Conservation (phyloP, 2,888 invertebrate species). For the Orthosia cruda region DNA sequence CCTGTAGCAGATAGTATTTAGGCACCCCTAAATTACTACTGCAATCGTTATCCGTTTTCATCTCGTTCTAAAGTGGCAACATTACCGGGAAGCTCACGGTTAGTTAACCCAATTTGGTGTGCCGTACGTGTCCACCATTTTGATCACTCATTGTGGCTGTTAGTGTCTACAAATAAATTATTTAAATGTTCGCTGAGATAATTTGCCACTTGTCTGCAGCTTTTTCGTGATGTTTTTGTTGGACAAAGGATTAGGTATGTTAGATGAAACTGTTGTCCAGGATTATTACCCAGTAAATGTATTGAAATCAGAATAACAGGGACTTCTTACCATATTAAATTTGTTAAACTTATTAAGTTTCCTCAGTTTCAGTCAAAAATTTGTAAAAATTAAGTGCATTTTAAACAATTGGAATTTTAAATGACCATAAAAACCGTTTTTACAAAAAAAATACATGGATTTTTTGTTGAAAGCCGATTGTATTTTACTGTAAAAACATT, state of each 20-base stretch:
- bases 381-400: too few relatives aligned
- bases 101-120: conserved; percentile 67
- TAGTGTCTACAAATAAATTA: conserved; percentile 56
- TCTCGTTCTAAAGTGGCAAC: conserved; percentile 36
- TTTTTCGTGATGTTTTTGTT: background rate
- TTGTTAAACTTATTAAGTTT: too few relatives aligned
- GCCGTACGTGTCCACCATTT: conserved; percentile 55
- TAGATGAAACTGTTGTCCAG: background rate
- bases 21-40: background rate
- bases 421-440: too few relatives aligned
- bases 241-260: background rate
- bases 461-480: too few relatives aligned
- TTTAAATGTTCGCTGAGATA: conserved; percentile 44
- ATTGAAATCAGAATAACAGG: background rate
- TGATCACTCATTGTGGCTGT: conserved; percentile 57
- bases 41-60: background rate
- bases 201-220: conserved; percentile 30
- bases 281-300: background rate
- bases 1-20: background rate
- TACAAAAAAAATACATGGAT: too few relatives aligned
- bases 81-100: conserved; percentile 32
- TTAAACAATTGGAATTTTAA: too few relatives aligned
- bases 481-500: too few relatives aligned
- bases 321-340: too few relatives aligned
- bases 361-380: too few relatives aligned